Evolutionary conservation across 2,113 vertebrate genomes (phyloP).

Genomic region (Odocoileus hemionus): DNA sequence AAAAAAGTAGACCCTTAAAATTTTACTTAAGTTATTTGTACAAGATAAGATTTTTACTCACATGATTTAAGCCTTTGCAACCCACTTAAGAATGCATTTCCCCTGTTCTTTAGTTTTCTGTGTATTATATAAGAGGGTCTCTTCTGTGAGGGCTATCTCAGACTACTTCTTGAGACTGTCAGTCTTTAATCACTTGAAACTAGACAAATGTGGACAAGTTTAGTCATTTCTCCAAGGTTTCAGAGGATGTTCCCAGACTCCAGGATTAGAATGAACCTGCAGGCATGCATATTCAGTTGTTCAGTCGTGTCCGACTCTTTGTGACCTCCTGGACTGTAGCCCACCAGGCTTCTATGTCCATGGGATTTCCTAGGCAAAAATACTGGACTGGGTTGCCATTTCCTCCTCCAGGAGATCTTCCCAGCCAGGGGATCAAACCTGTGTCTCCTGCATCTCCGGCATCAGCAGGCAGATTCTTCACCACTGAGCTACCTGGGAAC

Average conservation of each 20-base stretch:
- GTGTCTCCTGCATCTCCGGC: rapidly evolving
- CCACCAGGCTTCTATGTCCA: neutral
- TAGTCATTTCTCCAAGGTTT: neutral
- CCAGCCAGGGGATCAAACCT: neutral
- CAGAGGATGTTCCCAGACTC: neutral
- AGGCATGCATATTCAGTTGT: neutral
- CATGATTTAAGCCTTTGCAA: neutral
- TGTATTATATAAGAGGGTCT: neutral
- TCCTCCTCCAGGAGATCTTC: rapidly evolving
- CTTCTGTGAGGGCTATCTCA: neutral
- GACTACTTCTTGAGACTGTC: neutral
- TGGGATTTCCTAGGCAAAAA: neutral
- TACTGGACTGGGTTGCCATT: neutral
- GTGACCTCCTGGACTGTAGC: neutral
- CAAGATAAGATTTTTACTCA: neutral
- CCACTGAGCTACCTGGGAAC: neutral
- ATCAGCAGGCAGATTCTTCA: neutral
- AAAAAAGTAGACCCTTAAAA: neutral
- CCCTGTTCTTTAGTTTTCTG: neutral
- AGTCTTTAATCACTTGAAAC: neutral
- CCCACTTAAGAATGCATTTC: neutral
- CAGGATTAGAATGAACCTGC: neutral
- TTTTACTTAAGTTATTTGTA: conserved; percentile 2
- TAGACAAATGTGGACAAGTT: neutral
- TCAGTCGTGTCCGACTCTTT: rapidly evolving